These are phyloP conservation scores for Ramphastos sulfuratus DNA, from an alignment of 2,113 vertebrate genomes.

Conservation along the genomic window DNA sequence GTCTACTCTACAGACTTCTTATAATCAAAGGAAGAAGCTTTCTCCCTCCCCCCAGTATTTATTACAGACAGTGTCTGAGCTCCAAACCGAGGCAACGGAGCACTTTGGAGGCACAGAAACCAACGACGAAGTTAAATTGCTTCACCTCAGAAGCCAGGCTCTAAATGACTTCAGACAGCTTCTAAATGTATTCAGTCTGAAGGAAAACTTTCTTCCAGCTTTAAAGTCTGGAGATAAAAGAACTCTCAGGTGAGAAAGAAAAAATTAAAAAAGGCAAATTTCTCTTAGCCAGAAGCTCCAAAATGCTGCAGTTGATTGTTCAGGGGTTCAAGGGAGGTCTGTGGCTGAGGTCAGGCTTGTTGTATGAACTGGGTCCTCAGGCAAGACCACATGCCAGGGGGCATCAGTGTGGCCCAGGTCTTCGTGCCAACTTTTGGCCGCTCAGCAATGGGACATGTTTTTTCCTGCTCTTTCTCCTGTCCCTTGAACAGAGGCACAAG, in stretches of 20 bases:
- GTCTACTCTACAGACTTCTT: background rate
- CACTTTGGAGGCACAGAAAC: constrained; percentile 16
- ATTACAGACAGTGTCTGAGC: constrained; percentile 14
- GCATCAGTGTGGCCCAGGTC: background rate
- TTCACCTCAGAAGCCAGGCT: constrained; percentile 37
- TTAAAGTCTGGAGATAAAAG: constrained; percentile 34
- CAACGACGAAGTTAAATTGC: constrained; percentile 7
- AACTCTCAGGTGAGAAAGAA: background rate
- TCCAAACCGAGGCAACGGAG: background rate
- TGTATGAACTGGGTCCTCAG: background rate
- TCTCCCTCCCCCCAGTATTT: constrained; percentile 29
- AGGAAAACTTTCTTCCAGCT: constrained; percentile 28
- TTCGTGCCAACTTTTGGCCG: background rate
- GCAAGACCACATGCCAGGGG: background rate
- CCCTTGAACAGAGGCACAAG: background rate
- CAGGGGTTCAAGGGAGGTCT: background rate
- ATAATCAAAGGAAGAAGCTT: constrained; percentile 34
- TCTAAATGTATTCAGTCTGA: constrained; percentile 26
- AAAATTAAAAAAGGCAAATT: background rate
- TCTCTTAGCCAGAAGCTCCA: background rate
- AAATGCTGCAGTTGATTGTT: background rate
- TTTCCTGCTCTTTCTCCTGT: background rate
- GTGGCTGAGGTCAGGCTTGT: background rate
- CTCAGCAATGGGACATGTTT: accelerated
- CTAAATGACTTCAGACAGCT: constrained; percentile 43